These are phyloP conservation scores for Acanthisitta chloris DNA, from an alignment of 2,113 vertebrate genomes.

Conservation along the genomic window DNA sequence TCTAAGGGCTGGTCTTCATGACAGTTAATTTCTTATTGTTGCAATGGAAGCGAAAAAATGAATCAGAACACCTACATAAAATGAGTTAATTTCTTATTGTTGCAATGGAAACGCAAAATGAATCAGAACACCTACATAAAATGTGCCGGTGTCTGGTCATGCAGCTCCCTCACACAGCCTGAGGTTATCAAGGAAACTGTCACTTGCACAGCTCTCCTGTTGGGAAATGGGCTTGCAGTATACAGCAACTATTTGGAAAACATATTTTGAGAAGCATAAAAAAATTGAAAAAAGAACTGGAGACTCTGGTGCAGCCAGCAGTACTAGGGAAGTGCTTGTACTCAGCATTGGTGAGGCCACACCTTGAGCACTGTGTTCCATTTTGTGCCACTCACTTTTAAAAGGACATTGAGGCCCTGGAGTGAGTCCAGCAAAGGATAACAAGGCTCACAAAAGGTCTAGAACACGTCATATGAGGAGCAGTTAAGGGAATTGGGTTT, in stretches of 20 bases:
- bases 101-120: neutral
- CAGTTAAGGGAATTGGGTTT: no score
- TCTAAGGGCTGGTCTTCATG: neutral
- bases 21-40: neutral
- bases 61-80: neutral
- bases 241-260: neutral
- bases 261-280: neutral
- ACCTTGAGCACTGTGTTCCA: no score
- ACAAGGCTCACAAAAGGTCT: no score
- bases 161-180: neutral
- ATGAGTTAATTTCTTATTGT: neutral
- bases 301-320: no score
- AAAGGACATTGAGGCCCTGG: no score
- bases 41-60: no score
- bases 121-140: neutral
- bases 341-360: no score
- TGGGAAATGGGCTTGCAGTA: neutral
- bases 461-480: no score
- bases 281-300: neutral
- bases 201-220: neutral
- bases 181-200: neutral
- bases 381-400: no score
- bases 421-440: no score
- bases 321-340: no score
- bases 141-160: neutral